Conservation (phyloP, 2,888 invertebrate genomes). For the Micropterix aruncella region DNA sequence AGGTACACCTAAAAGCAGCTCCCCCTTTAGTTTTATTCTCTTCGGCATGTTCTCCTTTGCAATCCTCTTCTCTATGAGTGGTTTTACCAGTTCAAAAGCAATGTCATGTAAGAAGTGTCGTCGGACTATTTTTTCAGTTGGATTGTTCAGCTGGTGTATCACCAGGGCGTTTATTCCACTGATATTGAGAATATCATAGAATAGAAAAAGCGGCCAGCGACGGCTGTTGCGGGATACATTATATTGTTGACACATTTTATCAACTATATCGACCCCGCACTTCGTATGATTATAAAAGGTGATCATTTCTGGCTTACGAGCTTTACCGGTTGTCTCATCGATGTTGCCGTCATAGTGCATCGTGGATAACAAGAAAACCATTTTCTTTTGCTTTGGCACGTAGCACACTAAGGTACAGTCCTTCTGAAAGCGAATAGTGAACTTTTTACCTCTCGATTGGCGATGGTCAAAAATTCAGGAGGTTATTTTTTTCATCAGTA, state of each 20-base stretch:
- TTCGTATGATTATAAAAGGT: not conserved
- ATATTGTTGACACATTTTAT: not conserved
- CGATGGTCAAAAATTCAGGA: not conserved
- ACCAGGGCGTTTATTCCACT: not conserved
- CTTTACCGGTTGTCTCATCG: not conserved
- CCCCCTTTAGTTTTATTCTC: too few relatives aligned
- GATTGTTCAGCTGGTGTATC: not conserved
- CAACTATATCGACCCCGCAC: not conserved
- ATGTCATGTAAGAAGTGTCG: constrained; percentile 1
- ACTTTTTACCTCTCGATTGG: not conserved
- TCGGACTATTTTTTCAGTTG: not conserved
- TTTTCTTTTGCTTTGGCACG: not conserved
- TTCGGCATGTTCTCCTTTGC: too few relatives aligned
- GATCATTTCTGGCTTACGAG: constrained; percentile 1
- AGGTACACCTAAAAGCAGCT: too few relatives aligned
- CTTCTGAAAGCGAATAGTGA: not conserved
- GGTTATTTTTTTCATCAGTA: not conserved
- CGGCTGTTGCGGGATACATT: not conserved
- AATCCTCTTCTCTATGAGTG: not conserved
- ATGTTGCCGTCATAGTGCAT: not conserved
- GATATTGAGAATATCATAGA: not conserved
- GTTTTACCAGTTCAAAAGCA: not conserved
- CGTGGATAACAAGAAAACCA: not conserved
- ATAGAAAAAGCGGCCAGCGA: not conserved
- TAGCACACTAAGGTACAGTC: not conserved